Conservation (phyloP, 2,888 invertebrate genomes). For the Pomacea canaliculata region DNA sequence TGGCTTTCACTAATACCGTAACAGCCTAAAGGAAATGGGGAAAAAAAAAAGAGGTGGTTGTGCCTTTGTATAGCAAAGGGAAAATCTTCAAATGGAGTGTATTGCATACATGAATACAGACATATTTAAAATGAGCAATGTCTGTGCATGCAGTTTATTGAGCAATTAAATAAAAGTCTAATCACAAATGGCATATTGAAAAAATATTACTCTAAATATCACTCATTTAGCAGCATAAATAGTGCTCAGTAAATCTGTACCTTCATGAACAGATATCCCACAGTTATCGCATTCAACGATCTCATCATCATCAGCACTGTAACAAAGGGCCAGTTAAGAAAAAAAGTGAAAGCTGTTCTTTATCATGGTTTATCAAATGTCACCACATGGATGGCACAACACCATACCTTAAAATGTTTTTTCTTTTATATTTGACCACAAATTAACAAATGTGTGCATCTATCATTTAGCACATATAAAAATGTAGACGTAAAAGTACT, state of each 20-base stretch:
- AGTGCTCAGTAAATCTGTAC: constrained; percentile 67
- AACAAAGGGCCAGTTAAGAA: constrained; percentile 16
- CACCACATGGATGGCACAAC: no score
- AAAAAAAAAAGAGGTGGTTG: neutral
- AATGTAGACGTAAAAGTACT: no score
- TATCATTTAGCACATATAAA: no score
- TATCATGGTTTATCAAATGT: no score
- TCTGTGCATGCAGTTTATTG: no score
- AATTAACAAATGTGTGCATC: no score
- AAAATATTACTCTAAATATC: no score
- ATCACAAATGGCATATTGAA: no score
- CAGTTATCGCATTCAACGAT: constrained; percentile 98
- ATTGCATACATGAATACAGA: neutral
- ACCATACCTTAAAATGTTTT: no score
- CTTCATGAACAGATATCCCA: constrained; percentile 96
- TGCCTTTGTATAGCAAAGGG: neutral
- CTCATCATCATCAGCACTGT: constrained; percentile 93
- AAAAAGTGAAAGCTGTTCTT: neutral
- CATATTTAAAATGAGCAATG: neutral
- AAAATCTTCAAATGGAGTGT: neutral
- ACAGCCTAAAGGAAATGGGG: constrained; percentile 76
- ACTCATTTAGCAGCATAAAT: no score
- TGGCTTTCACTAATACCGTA: constrained; percentile 94
- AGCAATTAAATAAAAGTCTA: no score
- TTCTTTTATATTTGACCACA: no score